These are phyloP conservation scores for Scaptomyza cyrtandrae DNA, from an alignment of 2,888 invertebrate species.

Conservation along the genomic window DNA sequence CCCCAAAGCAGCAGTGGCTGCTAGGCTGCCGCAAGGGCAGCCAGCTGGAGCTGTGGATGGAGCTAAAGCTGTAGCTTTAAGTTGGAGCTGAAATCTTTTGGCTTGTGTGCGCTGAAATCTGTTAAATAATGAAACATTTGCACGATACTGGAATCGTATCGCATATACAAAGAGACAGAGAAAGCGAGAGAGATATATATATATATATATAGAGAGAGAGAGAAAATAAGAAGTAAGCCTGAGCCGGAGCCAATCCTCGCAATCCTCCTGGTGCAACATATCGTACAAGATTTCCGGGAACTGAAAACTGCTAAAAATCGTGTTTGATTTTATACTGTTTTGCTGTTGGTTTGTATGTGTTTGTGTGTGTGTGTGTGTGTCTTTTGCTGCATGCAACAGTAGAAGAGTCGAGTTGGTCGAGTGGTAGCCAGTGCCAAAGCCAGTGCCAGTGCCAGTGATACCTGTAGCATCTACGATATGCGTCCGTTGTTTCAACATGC, in stretches of 20 bases:
- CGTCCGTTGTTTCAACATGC: conserved; percentile 79
- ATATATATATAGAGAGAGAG: no score
- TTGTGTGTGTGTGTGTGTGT: conserved; percentile 10
- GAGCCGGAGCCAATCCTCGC: background rate
- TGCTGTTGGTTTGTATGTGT: conserved; percentile 22
- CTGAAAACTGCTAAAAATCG: conserved; percentile 80
- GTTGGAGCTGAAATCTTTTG: conserved; percentile 33
- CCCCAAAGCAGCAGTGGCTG: conserved; percentile 22
- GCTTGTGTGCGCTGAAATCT: conserved; percentile 62
- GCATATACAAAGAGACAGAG: conserved; percentile 5
- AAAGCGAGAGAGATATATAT: background rate
- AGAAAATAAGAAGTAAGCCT: background rate
- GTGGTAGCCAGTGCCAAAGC: conserved; percentile 20
- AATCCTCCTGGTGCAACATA: conserved; percentile 66
- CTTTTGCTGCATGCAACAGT: conserved; percentile 54
- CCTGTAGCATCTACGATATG: conserved; percentile 76
- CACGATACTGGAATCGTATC: conserved; percentile 78
- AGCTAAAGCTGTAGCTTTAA: background rate
- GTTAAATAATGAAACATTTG: conserved; percentile 81
- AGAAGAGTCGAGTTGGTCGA: conserved; percentile 10
- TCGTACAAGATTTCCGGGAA: conserved; percentile 80
- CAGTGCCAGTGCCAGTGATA: no score
- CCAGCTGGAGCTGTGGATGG: conserved; percentile 10
- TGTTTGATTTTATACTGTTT: conserved; percentile 77
- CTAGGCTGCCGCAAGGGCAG: conserved; percentile 31